phyloP scores from a whole-genome alignment of 2,888 invertebrate genomes.

The Blomia tropicalis region DNA sequence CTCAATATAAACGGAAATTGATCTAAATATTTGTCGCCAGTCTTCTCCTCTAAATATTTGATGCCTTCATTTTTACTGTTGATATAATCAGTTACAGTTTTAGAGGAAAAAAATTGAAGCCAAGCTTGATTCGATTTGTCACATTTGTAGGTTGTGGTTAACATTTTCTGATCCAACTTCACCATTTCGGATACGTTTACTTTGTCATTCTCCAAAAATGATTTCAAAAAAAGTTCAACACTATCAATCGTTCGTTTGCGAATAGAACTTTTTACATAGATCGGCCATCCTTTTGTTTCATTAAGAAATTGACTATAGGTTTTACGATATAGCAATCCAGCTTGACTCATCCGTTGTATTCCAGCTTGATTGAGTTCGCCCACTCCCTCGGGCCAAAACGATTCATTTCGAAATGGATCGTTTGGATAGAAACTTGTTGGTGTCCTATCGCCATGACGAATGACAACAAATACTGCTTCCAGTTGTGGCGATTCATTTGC shows the following conservation, averaged over 20 bases:
- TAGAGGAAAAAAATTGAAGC: background rate
- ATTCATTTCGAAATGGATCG: slow-evolving; percentile 10
- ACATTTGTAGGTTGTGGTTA: slow-evolving; percentile 9
- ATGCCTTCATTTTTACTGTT: slow-evolving; percentile 4
- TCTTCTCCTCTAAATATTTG: background rate
- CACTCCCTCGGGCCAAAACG: slow-evolving; percentile 16
- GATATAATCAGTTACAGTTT: slow-evolving; percentile 10
- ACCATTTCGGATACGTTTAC: background rate
- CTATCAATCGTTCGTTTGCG: background rate
- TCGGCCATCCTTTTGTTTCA: background rate
- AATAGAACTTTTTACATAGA: background rate
- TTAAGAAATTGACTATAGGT: background rate
- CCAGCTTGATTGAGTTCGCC: slow-evolving; percentile 16
- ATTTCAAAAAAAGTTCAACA: background rate
- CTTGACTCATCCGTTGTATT: background rate
- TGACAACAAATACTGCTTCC: background rate
- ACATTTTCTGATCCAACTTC: background rate
- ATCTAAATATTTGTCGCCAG: slow-evolving; percentile 13
- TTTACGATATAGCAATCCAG: background rate
- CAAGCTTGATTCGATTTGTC: background rate
- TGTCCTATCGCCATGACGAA: background rate
- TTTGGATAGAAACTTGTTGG: slow-evolving; percentile 13
- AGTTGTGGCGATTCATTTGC: background rate
- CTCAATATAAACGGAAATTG: background rate
- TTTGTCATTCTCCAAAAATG: background rate